Base-by-base conservation (phyloP, 1,140 invertebrate genomes). In the Euglossa dilemma region DNA sequence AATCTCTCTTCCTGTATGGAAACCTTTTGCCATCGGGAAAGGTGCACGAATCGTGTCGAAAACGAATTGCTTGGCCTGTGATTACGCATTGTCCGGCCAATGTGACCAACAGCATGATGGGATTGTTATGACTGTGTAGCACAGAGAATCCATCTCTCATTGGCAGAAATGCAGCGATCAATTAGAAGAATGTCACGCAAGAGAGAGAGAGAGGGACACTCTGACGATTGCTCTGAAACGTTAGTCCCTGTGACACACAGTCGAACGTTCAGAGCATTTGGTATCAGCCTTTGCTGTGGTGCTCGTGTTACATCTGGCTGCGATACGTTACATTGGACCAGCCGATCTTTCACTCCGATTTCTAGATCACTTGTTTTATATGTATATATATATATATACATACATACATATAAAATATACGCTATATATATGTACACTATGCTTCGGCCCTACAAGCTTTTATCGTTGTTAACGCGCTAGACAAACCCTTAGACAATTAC, bases 281-380 rank as follows among this genome's bases (percentile, higher is more conserved):
- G 28, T 75, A 71, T 78, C 72, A 59, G 59, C 20, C 66, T 84
- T 66, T 64, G 61, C 64, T 67, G 50, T 66, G 50, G 28, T 76
- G 43, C 64, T 69, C 47, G 63, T 64, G 25, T 81, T 70, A 75
- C 64, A 61, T 72, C 59, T 77, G 87, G 87, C 87, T 88, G 87
- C 52, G 87, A 89, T 89, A 89, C 47, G 43, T 88, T 89, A 86
- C 73, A 88, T 81, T 86, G 80, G 87, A 84, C 87, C 87, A 89
- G 87, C 87, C 87, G 50, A 84, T 63, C 36, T 54, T 59, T 85
- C n/a, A 64, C 36, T n/a, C 56, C 52, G 45, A 72, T 63, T 83
- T 45, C 50, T 59, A 84, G 45, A 50, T 50, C 45, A 70, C n/a
- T 11, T 12, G 23, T 59, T 8, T 0, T 25, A 11, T 18, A 6